These are phyloP conservation scores for Ctenopoma multispine DNA, from an alignment of 2,797 vertebrate species.

Conservation along the genomic window DNA sequence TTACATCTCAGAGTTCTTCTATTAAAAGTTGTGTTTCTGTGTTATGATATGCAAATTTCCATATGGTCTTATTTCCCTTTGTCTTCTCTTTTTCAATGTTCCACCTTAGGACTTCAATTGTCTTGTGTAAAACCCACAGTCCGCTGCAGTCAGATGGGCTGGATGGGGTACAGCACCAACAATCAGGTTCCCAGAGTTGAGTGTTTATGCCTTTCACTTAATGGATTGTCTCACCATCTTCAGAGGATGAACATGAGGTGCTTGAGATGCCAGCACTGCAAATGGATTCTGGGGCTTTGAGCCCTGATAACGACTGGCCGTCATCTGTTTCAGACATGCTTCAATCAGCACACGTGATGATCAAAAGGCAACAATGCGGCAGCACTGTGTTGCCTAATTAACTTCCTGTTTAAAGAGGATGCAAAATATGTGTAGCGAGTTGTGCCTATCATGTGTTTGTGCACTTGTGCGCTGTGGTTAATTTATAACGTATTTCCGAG, in stretches of 20 bases:
- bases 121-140: slow-evolving; percentile 77
- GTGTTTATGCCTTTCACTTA: slow-evolving; percentile 82
- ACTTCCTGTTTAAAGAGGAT: slow-evolving; percentile 72
- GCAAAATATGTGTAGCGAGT: slow-evolving; percentile 65
- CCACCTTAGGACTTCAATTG: slow-evolving; percentile 79
- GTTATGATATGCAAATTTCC: slow-evolving; percentile 59
- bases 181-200: slow-evolving; percentile 78
- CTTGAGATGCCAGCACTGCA: slow-evolving; percentile 80
- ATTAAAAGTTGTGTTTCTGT: slow-evolving; percentile 56
- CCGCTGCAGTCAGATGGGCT: slow-evolving; percentile 75
- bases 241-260: slow-evolving; percentile 81
- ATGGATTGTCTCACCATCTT: slow-evolving; percentile 84
- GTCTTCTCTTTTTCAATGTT: slow-evolving; percentile 77
- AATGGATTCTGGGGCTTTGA: slow-evolving; percentile 78
- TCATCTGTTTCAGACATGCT: slow-evolving; percentile 77
- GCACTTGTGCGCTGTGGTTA: slow-evolving; percentile 61
- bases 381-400: slow-evolving; percentile 60
- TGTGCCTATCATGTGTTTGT: slow-evolving; percentile 51
- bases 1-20: slow-evolving; percentile 30
- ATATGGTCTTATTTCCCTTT: slow-evolving; percentile 71
- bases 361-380: slow-evolving; percentile 69
- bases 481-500: slow-evolving; percentile 51
- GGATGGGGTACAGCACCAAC: slow-evolving; percentile 73
- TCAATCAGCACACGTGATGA: slow-evolving; percentile 73
- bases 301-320: slow-evolving; percentile 56